Base-by-base conservation (phyloP, 2,797 vertebrate species). In the Phrynocephalus vlangalii region DNA sequence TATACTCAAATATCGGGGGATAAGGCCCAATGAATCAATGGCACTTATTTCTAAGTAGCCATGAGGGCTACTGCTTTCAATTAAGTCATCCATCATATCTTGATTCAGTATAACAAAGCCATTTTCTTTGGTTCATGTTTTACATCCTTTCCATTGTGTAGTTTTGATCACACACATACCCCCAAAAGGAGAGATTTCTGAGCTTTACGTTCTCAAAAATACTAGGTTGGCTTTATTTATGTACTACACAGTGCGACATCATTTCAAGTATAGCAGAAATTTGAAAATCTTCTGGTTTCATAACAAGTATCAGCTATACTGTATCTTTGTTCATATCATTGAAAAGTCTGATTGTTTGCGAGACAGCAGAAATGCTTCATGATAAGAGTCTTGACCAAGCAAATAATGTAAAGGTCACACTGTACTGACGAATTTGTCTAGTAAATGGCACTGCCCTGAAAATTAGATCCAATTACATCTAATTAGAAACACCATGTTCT, bases 371-470 rank as follows among this genome's bases (percentile, higher is more conserved):
- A 88, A 89, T 90, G 79, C 82, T 88, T 92, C 89, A 86, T 91
- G 93, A 94, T 87, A 91, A 84, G 93, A 92, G 82, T 87, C 85
- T 90, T 95, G 94, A 95, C 93, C 95, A 94, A 94, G 89, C 86
- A 92, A 44, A 38, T 94, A 94, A 92, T 82, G 88, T 83, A 95
- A 96, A 97, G 91, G 90, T 92, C 92, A 90, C 68, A 66, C 10
- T 63, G 79, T 86, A 68, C 89, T 93, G 76, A 83, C 89, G 80
- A 83, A 88, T 94, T 95, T 92, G 26, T 94, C 92, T 93, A 94
- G 7, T 70, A 87, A 91, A 84, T 60, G 85, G 1, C 75, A 94
- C 24, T 88, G 33, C 90, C 84, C 79, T 8, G 9, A 83, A 95
- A 95, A 85, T 93, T 89, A 93, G 91, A 92, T 91, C 78, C 48